These are phyloP conservation scores for Tenrec ecaudatus DNA, from an alignment of 2,113 vertebrate species.

Conservation along the genomic window DNA sequence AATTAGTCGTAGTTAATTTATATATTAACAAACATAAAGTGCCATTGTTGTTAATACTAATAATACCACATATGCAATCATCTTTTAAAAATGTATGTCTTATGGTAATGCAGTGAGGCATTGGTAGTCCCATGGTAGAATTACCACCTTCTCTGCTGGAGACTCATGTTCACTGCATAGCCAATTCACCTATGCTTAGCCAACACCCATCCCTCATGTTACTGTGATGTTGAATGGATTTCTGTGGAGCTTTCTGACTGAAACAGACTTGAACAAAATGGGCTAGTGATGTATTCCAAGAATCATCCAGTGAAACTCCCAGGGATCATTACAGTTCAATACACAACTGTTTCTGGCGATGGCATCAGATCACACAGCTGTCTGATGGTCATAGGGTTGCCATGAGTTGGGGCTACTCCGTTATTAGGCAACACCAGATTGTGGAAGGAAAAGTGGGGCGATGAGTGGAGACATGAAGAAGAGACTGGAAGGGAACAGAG, in stretches of 20 bases:
- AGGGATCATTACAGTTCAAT: background rate
- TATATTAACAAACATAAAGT: background rate
- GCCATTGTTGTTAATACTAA: background rate
- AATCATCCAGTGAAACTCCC: background rate
- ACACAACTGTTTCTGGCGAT: background rate
- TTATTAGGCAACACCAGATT: background rate
- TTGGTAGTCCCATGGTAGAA: background rate
- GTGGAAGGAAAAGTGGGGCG: background rate
- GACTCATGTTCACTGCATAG: background rate
- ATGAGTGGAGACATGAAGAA: background rate
- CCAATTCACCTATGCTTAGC: background rate
- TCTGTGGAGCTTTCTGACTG: background rate
- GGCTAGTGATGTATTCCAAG: background rate
- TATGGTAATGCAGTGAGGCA: background rate
- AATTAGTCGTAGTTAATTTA: background rate
- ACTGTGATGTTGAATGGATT: background rate
- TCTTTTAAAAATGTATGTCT: background rate
- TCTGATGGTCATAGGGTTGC: background rate
- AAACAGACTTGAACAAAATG: background rate
- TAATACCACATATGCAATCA: background rate
- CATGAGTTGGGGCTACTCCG: background rate
- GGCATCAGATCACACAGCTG: background rate
- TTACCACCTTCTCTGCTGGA: background rate
- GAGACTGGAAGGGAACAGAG: background rate
- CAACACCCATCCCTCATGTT: background rate